Evolutionary conservation across 2,113 vertebrate species (phyloP).

Genomic region (Alethe castanea): DNA sequence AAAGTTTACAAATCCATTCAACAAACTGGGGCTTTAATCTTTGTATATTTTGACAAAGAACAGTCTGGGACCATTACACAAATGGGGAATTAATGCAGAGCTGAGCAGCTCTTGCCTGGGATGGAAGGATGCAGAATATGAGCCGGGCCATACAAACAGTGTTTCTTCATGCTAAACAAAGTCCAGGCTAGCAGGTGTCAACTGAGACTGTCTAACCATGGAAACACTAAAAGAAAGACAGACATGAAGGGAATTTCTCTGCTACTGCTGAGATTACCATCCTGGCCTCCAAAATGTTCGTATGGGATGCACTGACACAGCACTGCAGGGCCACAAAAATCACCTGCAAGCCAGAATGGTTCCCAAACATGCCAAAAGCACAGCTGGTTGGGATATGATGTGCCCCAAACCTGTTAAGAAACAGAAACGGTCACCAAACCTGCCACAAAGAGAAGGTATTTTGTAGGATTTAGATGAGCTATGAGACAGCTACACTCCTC

Average conservation of each 20-base stretch:
- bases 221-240: background rate
- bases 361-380: background rate
- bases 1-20: constrained; percentile 11
- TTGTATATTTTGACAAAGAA: constrained; percentile 10
- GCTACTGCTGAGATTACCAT: background rate
- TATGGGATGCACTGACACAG: background rate
- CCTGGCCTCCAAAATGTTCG: background rate
- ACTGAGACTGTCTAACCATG: background rate
- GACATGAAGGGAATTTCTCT: background rate
- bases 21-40: constrained; percentile 8
- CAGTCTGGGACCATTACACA: background rate
- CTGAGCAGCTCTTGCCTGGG: background rate
- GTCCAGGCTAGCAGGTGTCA: background rate
- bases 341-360: background rate
- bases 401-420: background rate
- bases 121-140: background rate
- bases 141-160: background rate
- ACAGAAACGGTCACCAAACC: background rate
- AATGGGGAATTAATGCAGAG: background rate
- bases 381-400: rapidly evolving
- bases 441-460: rapidly evolving
- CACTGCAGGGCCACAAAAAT: background rate
- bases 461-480: background rate
- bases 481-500: background rate
- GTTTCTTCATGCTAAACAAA: background rate